phyloP scores from a whole-genome alignment of 2,113 vertebrate genomes.

The Chaetura pelagica region DNA sequence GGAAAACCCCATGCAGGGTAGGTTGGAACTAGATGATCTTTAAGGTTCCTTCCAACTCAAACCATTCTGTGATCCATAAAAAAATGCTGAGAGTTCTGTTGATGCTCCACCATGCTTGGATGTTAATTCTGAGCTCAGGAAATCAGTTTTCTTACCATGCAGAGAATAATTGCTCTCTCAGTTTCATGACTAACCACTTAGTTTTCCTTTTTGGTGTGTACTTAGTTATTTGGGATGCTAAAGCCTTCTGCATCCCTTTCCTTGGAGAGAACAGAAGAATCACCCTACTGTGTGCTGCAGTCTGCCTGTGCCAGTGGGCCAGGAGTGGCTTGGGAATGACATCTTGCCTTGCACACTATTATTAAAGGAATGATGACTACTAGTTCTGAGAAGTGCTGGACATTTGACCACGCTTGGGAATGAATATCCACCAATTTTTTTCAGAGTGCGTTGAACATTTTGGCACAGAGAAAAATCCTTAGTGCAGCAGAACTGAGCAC shows the following conservation, averaged over 20 bases:
- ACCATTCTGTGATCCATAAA: too few relatives aligned
- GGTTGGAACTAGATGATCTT: too few relatives aligned
- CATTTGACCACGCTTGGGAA: not conserved
- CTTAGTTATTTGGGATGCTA: not conserved
- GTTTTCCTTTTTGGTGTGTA: not conserved
- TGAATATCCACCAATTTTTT: not conserved
- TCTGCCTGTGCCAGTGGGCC: not conserved
- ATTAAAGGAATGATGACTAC: conserved; percentile 39
- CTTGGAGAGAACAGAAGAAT: not conserved
- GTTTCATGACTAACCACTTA: not conserved
- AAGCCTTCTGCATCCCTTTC: not conserved
- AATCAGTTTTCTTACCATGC: not conserved
- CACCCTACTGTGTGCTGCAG: not conserved
- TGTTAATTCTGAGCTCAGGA: not conserved
- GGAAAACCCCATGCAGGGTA: too few relatives aligned
- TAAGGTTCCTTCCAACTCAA: too few relatives aligned
- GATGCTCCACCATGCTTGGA: not conserved
- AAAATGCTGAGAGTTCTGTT: not conserved
- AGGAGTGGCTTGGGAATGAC: conserved; percentile 32
- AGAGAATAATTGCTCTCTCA: not conserved
- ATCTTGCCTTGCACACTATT: not conserved
- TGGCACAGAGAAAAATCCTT: not conserved
- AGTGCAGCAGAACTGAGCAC: not conserved
- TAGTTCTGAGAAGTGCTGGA: not conserved
- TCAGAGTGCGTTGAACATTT: not conserved